Evolutionary conservation across 2,797 vertebrate genomes (phyloP).

Genomic region (Philypnodon macrostomus): DNA sequence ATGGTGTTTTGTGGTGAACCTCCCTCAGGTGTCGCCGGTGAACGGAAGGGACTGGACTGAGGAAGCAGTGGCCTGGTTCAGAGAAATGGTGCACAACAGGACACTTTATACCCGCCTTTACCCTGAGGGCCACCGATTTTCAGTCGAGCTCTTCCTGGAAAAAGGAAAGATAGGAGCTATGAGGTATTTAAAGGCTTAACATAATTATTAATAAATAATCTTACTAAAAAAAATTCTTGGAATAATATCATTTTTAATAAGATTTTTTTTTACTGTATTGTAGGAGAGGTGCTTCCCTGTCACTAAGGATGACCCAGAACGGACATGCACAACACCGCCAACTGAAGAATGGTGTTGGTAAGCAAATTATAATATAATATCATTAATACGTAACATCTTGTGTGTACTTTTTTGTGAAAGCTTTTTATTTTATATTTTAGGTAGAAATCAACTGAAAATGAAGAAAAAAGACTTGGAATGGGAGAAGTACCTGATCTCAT

Average conservation of each 20-base stretch:
- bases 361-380: no score
- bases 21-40: constrained; percentile 69
- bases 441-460: constrained; percentile 18
- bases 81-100: constrained; percentile 66
- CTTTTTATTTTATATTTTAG: constrained; percentile 40
- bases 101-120: constrained; percentile 73
- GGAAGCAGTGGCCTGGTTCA: constrained; percentile 73
- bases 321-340: constrained; percentile 67
- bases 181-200: constrained; percentile 60
- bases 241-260: no score
- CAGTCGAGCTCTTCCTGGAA: constrained; percentile 77
- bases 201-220: neutral
- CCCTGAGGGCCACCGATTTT: constrained; percentile 50
- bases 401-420: neutral
- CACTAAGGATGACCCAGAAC: constrained; percentile 72
- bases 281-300: constrained; percentile 74
- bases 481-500: constrained; percentile 68
- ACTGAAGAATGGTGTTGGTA: constrained; percentile 35
- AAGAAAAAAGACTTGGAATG: constrained; percentile 52
- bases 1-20: constrained; percentile 36
- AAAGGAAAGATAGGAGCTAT: constrained; percentile 76
- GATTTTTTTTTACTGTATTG: constrained; percentile 18
- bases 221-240: no score
- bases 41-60: constrained; percentile 68
- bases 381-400: no score